Evolutionary conservation across 1,140 invertebrate genomes (phyloP).

Genomic region (Calephelis virginiensis): DNA sequence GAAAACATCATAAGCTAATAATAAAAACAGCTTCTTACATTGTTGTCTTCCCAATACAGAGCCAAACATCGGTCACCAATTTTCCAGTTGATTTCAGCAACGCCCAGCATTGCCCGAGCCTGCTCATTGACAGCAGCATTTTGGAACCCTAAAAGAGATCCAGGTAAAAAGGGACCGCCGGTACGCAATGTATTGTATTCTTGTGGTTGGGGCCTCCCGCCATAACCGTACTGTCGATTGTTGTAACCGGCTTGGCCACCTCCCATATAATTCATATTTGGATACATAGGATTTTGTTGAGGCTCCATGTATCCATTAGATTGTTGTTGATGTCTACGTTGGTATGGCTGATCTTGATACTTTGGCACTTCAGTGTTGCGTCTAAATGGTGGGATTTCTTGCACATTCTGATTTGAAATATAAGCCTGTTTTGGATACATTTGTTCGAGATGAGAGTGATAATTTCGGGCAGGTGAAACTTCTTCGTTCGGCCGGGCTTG

Average conservation of each 20-base stretch:
- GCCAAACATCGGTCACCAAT: constrained; percentile 90
- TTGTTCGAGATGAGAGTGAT: constrained; percentile 47
- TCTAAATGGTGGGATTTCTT: constrained; percentile 50
- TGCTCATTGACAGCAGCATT: constrained; percentile 81
- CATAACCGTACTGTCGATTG: constrained; percentile 53
- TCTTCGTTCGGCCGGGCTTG: constrained; percentile 49
- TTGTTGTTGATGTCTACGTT: constrained; percentile 42
- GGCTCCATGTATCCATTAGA: constrained; percentile 64
- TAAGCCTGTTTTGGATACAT: constrained; percentile 48
- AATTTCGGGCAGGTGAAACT: constrained; percentile 41
- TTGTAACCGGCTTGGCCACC: constrained; percentile 42
- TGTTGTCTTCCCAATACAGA: constrained; percentile 95
- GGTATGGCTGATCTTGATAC: constrained; percentile 49
- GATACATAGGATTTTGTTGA: constrained; percentile 48
- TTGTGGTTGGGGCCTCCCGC: constrained; percentile 57
- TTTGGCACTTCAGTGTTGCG: constrained; percentile 53
- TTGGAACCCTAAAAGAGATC: constrained; percentile 80
- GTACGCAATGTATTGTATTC: constrained; percentile 46
- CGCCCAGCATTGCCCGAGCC: constrained; percentile 78
- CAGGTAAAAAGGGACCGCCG: constrained; percentile 77
- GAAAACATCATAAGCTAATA: too few species aligned
- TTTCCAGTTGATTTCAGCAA: constrained; percentile 81
- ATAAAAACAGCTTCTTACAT: constrained; percentile 75
- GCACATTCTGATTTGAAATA: constrained; percentile 44
- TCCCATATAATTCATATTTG: constrained; percentile 53